These are phyloP conservation scores for Pseudanteris insignis DNA, from an alignment of 2,888 invertebrate genomes.

Conservation along the genomic window DNA sequence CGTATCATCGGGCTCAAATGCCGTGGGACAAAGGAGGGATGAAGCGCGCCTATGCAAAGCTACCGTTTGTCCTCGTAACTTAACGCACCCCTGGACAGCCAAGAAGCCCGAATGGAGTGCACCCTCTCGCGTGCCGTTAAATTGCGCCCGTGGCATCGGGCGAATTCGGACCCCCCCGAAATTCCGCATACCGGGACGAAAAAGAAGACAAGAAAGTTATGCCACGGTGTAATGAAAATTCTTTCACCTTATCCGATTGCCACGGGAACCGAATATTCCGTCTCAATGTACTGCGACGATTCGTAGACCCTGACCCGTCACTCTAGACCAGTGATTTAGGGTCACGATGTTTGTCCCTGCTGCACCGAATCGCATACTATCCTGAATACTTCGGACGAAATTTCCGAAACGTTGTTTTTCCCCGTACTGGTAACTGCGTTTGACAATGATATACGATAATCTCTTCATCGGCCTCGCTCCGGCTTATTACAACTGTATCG, in stretches of 20 bases:
- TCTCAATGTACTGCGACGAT: slow-evolving; percentile 1
- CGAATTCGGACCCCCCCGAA: slow-evolving; percentile 29
- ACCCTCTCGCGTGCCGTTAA: slow-evolving; percentile 40
- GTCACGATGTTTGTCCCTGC: too few species aligned
- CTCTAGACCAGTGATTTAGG: too few species aligned
- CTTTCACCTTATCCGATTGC: slow-evolving; percentile 33
- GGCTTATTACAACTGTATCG: too few species aligned
- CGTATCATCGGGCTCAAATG: slow-evolving; percentile 18
- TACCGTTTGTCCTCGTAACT: slow-evolving; percentile 35
- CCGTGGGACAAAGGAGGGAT: background rate
- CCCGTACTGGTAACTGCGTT: too few species aligned
- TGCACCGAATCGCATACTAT: too few species aligned
- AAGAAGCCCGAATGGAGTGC: slow-evolving; percentile 24
- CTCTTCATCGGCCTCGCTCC: too few species aligned
- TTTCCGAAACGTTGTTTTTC: background rate
- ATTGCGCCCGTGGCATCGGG: too few species aligned
- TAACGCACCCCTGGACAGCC: slow-evolving; percentile 35
- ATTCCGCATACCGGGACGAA: slow-evolving; percentile 31
- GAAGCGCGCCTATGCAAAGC: slow-evolving; percentile 14
- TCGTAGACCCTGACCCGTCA: background rate
- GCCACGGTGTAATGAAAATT: slow-evolving; percentile 38
- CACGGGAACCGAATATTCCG: slow-evolving; percentile 7
- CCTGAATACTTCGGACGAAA: too few species aligned
- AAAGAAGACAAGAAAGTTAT: slow-evolving; percentile 28
- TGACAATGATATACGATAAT: too few species aligned